Conservation (phyloP, 1,140 invertebrate species). For the Musca domestica region DNA sequence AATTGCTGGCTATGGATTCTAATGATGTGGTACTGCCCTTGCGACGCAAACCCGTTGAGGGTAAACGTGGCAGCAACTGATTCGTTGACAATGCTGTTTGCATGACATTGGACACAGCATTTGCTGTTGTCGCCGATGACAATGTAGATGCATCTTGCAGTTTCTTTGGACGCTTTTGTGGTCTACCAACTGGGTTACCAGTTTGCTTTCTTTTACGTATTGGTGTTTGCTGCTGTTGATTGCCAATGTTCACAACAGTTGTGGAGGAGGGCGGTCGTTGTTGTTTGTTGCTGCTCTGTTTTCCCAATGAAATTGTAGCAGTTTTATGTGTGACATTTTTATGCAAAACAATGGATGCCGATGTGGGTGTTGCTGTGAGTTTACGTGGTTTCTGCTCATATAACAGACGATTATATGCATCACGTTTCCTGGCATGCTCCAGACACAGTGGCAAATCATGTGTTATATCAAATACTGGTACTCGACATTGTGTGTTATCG, state of each 20-base stretch:
- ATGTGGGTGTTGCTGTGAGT: constrained; percentile 41
- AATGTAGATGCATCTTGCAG: constrained; percentile 6
- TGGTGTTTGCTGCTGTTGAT: no score
- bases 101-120: not conserved
- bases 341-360: not conserved
- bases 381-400: constrained; percentile 75
- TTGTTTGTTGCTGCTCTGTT: no score
- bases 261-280: no score
- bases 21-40: constrained; percentile 50
- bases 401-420: constrained; percentile 72
- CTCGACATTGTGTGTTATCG: constrained; percentile 83
- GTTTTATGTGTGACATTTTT: not conserved
- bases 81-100: not conserved
- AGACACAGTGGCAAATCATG: constrained; percentile 81
- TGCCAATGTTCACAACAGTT: no score
- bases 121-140: not conserved
- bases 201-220: constrained; percentile 11
- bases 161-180: constrained; percentile 44
- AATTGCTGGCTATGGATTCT: constrained; percentile 50
- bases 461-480: constrained; percentile 81
- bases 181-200: constrained; percentile 34
- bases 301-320: not conserved
- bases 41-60: constrained; percentile 39
- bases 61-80: constrained; percentile 30
- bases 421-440: constrained; percentile 77